A percentile compares a stretch with the other conserved stretches of the same genome.
Conservation (phyloP, 2,888 invertebrate genomes). For the Blera fallax region DNA sequence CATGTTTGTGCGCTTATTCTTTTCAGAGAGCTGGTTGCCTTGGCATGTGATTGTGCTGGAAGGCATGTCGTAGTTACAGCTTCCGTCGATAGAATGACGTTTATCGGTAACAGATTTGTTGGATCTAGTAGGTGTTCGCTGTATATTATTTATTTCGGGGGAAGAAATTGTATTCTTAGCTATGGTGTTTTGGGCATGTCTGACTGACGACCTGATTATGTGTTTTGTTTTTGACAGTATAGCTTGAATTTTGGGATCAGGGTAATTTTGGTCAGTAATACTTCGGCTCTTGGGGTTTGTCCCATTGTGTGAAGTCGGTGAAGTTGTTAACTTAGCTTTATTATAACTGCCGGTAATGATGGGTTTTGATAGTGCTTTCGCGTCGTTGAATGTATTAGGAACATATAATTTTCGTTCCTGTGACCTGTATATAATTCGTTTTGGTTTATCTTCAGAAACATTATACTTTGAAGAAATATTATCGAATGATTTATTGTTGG, state of each 20-base stretch:
- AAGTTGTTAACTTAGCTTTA: conserved; percentile 36
- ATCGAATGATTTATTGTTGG: conserved; percentile 18
- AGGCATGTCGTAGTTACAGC: conserved; percentile 42
- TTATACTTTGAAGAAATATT: conserved; percentile 17
- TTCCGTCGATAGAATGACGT: conserved; percentile 75
- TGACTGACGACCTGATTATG: background rate
- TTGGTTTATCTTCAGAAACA: conserved; percentile 13
- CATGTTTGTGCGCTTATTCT: conserved; percentile 6
- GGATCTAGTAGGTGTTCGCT: conserved; percentile 5
- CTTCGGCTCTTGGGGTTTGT: conserved; percentile 23
- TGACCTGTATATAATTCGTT: conserved; percentile 28
- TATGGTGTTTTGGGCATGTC: background rate
- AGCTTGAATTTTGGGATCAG: conserved; percentile 11
- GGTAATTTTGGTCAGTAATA: background rate
- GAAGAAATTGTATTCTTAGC: conserved; percentile 34
- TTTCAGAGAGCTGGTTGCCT: background rate
- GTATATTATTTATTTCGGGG: conserved; percentile 26
- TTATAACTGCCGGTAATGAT: conserved; percentile 14
- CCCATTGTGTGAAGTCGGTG: conserved; percentile 23
- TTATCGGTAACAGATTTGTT: conserved; percentile 65
- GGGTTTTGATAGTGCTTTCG: conserved; percentile 81
- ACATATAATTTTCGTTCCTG: conserved; percentile 39
- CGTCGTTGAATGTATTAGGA: background rate
- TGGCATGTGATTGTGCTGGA: background rate
- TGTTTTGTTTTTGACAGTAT: conserved; percentile 13